Base-by-base conservation (phyloP, 2,888 invertebrate genomes). In the Neoitamus cyanurus region DNA sequence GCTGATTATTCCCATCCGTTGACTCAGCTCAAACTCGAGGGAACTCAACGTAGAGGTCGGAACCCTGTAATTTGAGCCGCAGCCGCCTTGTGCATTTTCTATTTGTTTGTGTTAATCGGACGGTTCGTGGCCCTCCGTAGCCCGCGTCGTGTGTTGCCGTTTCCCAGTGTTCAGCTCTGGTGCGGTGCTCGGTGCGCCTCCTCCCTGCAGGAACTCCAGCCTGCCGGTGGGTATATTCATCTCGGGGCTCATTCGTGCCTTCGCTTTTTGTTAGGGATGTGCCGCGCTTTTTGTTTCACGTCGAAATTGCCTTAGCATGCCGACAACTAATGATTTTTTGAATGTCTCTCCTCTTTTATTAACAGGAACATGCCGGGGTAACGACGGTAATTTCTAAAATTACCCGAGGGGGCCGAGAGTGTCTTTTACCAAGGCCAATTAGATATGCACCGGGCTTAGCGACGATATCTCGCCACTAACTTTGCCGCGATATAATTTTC, bases 371-470 rank as follows among this genome's bases (percentile, higher is more conserved):
- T 42, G 77, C 31, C 20, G 9, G 42, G 28, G 28, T 37, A 77
- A 42, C 77, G 77, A 42, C 46, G 77, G 77, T 42, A 77, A 77
- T 77, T 77, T 77, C 77, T 77, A 46, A 77, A 77, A 77, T 77
- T 77, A 42, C 77, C 20, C 73, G 11, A 6, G 48, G 11, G n/a
- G 3, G n/a, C n/a, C 42, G n/a, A 42, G 42, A 72, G 28, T 73
- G 73, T 36, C 77, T 46, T 28, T 77, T 77, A 46, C 77, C 42
- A 28, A 25, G 28, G 46, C 42, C 37, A 77, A 77, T 77, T 77
- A 77, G 77, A 77, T 46, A 77, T 77, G 77, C 77, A 77, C 73
- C 20, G 58, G 58, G 15, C 58, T 58, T 58, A 58, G 25, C 25
- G 25, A 58, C 25, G 58, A 58, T 58, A 58, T 25, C 25, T 58